Evolutionary conservation across 2,888 invertebrate genomes (phyloP), one percentile per base, ranked within the genome.

Genomic region (Tuta absoluta): DNA sequence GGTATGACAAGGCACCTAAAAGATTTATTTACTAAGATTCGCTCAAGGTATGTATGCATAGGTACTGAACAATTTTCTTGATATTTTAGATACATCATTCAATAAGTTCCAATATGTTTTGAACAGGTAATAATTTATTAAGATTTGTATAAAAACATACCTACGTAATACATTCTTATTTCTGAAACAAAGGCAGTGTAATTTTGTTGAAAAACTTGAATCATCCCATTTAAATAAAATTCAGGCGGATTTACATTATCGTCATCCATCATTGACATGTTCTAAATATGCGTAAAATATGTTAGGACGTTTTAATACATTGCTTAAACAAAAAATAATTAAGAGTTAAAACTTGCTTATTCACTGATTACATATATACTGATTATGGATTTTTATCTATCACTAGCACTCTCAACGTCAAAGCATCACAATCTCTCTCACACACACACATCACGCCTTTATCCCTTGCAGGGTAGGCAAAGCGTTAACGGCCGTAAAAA

Each of bases 351-450:
- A 45, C 17, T 45, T 17, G n/a, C n/a, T 45, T 19, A 51, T 51
- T 45, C 10, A 51, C 11, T 51, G 56, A 53, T 53, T 53, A 53
- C 24, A 33, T 56, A 56, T 1, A 33, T 28, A 56, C 0, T 33
- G 28, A 10, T 33, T 24, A 56, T 17, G 33, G 24, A 33, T 56
- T 28, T 56, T 10, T 56, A 17, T n/a, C 24, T 53, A 12, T 53
- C 41, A 24, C 63, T 56, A 11, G 56, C 45, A 28, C 41, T 12
- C 24, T 37, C 62, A 41, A 62, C 57, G 64, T 61, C 58, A 57
- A 41, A 63, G 14, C 60, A 64, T 53, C 59, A 65, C 59, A 64
- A 59, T 37, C 37, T 58, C n/a, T n/a, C n/a, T n/a, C n/a, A n/a
- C n/a, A n/a, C n/a, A n/a, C n/a, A n/a, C n/a, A n/a, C n/a, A n/a